Evolutionary conservation across 2,888 invertebrate genomes (phyloP), one percentile per base, ranked within the genome.

Genomic region (Poecilus cupreus): DNA sequence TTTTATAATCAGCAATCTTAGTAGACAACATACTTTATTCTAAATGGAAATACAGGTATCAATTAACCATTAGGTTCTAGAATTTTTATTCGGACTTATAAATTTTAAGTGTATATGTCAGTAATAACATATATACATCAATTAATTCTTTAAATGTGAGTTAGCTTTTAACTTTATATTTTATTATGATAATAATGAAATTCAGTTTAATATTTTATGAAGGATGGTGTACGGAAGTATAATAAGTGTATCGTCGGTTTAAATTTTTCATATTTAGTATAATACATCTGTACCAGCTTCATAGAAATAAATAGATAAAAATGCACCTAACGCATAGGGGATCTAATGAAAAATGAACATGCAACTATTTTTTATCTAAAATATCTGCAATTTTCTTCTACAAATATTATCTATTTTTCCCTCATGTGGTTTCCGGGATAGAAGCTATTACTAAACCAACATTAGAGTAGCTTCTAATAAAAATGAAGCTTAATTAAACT

Each of bases 351-450:
- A 68, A 37, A 68, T 68, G 64, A 68, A 37, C 64, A 37, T 60
- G 54, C 22, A 60, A 57, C 20, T 51, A 16, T 18, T 51, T 13
- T 51, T 51, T 51, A n/a, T 51, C 16, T 8, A 2, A 57, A 54
- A 16, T 32, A 26, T 68, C 32, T 37, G 6, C 10, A 13, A 8
- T 32, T 26, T 60, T 70, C 43, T 70, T 70, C 39, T 37, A 39
- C 72, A 46, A 24, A 46, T 22, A 72, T 79, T 26, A 24, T 79
- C 70, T 79, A 79, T 79, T 79, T 79, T 64, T 68, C 79, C 79
- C 79, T 16, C 51, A 79, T 79, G 32, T 46, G 11, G 37, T 70
- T 68, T 79, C 79, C 79, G 79, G 79, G 13, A 79, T 68, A 46
- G 13, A 8, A 78, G 18, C 11, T 64, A 49, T 70, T 70, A 79